Evolutionary conservation across 2,797 vertebrate genomes (phyloP).

Genomic region (Ciconia nigra): DNA sequence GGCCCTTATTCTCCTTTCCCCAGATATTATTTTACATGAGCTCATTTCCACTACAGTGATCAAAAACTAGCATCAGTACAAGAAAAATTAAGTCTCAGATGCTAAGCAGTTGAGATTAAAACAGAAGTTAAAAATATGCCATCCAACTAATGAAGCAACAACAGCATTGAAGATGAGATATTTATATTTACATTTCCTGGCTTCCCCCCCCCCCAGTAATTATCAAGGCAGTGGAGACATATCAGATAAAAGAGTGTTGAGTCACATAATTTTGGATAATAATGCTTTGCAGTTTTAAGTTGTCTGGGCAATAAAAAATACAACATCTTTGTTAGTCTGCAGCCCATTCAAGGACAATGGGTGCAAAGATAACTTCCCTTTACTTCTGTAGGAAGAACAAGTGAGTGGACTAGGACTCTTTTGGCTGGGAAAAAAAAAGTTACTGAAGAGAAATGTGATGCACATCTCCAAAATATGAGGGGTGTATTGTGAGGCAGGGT

Average conservation of each 20-base stretch:
- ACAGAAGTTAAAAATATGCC: background rate
- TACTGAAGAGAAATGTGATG: background rate
- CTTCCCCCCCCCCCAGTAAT: background rate
- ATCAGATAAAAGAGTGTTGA: background rate
- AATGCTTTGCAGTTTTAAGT: background rate
- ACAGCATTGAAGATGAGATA: background rate
- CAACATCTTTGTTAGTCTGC: background rate
- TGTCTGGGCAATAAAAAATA: background rate
- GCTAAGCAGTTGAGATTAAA: background rate
- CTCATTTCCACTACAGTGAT: background rate
- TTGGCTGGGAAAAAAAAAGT: background rate
- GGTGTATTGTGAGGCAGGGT: background rate
- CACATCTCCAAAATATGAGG: background rate
- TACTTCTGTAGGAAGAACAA: background rate
- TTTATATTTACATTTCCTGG: background rate
- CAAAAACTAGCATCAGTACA: background rate
- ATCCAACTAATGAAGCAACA: background rate
- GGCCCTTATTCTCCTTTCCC: background rate
- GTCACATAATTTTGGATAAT: background rate
- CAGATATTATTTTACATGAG: background rate
- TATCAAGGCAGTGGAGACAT: background rate
- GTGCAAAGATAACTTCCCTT: background rate
- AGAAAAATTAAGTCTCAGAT: background rate
- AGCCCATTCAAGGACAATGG: background rate
- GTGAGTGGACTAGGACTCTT: background rate